A percentile compares a stretch with the other conserved stretches of the same genome.
Evolutionary conservation across 1,140 invertebrate genomes (phyloP).

Genomic region (Agrilus planipennis): DNA sequence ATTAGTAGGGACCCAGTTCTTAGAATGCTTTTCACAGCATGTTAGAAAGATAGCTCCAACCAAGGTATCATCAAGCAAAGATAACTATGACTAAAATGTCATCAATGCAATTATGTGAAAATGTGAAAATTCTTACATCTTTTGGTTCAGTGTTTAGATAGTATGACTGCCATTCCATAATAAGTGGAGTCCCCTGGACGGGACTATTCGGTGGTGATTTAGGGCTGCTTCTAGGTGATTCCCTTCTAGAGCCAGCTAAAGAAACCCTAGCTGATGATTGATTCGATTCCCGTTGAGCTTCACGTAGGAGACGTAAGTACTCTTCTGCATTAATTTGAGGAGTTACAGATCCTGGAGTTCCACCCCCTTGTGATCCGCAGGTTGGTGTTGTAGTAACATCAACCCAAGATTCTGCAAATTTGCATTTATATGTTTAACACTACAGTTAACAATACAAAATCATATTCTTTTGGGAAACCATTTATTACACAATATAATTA

Average conservation of each 20-base stretch:
- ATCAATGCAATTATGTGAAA: not conserved
- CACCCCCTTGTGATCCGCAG: slow-evolving; percentile 41
- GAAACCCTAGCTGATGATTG: slow-evolving; percentile 73
- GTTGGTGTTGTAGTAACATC: slow-evolving; percentile 46
- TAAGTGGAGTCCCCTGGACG: slow-evolving; percentile 31
- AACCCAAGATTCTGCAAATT: slow-evolving; percentile 77
- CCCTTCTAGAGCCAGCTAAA: slow-evolving; percentile 63
- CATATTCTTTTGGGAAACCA: not conserved
- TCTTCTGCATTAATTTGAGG: slow-evolving; percentile 58
- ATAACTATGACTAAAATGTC: too few relatives aligned
- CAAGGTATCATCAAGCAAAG: too few relatives aligned
- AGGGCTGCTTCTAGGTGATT: slow-evolving; percentile 47
- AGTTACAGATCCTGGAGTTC: slow-evolving; percentile 51
- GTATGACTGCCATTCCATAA: slow-evolving; percentile 34
- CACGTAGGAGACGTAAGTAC: slow-evolving; percentile 67
- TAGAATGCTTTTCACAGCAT: too few relatives aligned
- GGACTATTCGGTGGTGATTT: slow-evolving; percentile 87
- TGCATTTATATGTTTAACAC: slow-evolving; percentile 2
- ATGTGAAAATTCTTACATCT: slow-evolving; percentile 25
- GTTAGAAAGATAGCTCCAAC: too few relatives aligned
- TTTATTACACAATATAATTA: too few relatives aligned
- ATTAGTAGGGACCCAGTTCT: too few relatives aligned
- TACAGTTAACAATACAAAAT: slow-evolving; percentile 1
- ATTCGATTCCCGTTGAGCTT: slow-evolving; percentile 78
- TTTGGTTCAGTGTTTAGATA: slow-evolving; percentile 32